Evolutionary conservation across 1,140 invertebrate species (phyloP).

Genomic region (Drosophila lowei): DNA sequence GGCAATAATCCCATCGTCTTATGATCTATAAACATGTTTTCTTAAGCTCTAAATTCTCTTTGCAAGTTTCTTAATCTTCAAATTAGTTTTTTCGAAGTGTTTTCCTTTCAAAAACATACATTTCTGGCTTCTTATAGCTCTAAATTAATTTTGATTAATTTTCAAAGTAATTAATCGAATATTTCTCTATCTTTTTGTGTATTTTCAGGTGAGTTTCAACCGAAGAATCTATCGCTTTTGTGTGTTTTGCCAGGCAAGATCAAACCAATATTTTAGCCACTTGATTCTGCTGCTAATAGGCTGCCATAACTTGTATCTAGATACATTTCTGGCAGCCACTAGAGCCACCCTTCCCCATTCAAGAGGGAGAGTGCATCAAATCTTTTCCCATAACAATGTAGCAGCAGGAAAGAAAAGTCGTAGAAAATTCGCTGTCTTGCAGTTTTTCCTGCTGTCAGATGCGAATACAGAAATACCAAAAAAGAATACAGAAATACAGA

Average conservation of each 20-base stretch:
- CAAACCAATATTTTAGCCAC: constrained; percentile 27
- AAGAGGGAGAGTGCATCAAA: constrained; percentile 35
- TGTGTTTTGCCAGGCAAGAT: constrained; percentile 27
- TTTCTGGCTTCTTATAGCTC: too few species aligned
- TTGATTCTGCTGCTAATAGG: constrained; percentile 29
- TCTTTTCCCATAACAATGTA: constrained; percentile 33
- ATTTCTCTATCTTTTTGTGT: constrained; percentile 1
- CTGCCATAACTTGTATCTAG: constrained; percentile 17
- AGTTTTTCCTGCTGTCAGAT: constrained; percentile 51
- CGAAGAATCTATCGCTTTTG: not conserved
- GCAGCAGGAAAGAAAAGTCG: constrained; percentile 8
- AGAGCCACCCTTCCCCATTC: constrained; percentile 29
- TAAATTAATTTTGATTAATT: not conserved
- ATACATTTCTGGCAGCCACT: constrained; percentile 55
- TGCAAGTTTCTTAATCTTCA: not conserved
- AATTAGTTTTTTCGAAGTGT: too few species aligned
- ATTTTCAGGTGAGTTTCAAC: constrained; percentile 61
- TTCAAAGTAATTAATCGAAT: constrained; percentile 6
- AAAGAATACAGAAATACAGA: constrained; percentile 17
- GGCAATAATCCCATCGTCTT: not conserved
- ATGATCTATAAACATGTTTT: not conserved
- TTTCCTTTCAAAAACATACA: too few species aligned
- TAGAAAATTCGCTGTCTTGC: constrained; percentile 36
- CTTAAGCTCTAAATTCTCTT: not conserved
- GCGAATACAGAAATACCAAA: constrained; percentile 5